Evolutionary conservation across 1,140 invertebrate species (phyloP), one percentile per base, ranked within the genome.

Genomic region (Tetragnatha versicolor): DNA sequence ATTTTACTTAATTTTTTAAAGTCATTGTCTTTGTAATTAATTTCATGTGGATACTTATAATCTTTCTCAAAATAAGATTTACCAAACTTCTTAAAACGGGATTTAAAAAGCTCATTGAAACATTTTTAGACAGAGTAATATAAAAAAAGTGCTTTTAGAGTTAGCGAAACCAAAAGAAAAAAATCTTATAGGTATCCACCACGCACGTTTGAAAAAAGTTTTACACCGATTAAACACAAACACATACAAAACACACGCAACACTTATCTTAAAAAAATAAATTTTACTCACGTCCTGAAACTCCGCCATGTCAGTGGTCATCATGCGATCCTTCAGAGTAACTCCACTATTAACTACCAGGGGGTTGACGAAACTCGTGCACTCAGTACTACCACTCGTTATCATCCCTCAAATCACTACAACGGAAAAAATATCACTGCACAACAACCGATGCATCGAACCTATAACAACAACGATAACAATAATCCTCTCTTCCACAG

Each of bases 251-350:
- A n/a, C n/a, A n/a, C n/a, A n/a, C n/a, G n/a, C n/a, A n/a, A n/a
- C n/a, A n/a, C n/a, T n/a, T n/a, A n/a, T n/a, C n/a, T n/a, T 33
- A 1, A 33, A 35, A 58, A 33, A 7, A 1, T 20, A 35, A 58
- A 17, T 22, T 58, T 17, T 65, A 76, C 73, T 76, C 42, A 76
- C 73, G 39, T 76, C 73, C 27, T 76, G 73, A 53, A 76, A 76
- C 20, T 76, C 73, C 7, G 60, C 73, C 73, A 76, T 76, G 66
- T 76, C 73, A 42, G 73, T 65, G 14, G 73, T 76, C 73, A 76
- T 76, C 58, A 76, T 76, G 58, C 49, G 60, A 22, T 76, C 42
- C 20, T 76, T 76, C 27, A 47, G 2, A 6, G 73, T 31, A 31
- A 76, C 73, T 76, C 73, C 73, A 76, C 45, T 65, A 35, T 76